Evolutionary conservation across 2,113 vertebrate genomes (phyloP), one percentile per base, ranked within the genome.

Genomic region (Tiliqua scincoides): DNA sequence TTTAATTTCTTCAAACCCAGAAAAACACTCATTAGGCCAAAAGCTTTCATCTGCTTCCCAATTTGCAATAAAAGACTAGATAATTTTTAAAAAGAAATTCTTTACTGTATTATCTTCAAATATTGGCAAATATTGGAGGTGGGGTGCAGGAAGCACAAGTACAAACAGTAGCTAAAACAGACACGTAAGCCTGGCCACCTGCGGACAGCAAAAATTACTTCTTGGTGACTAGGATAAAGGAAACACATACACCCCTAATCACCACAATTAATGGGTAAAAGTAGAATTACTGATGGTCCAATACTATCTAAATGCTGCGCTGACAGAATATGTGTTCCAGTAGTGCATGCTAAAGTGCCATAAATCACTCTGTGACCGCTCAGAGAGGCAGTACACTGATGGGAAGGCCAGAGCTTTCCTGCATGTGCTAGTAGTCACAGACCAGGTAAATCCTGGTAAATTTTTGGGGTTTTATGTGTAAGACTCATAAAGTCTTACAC

Each of bases 211-310:
- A 76, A 15, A 52, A 32, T 2, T 76, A 17, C 43, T 48, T 48
- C 4, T 48, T 48, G 43, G n/a, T n/a, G n/a, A n/a, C n/a, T n/a
- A n/a, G n/a, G n/a, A n/a, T n/a, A n/a, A n/a, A n/a, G n/a, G n/a
- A n/a, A n/a, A n/a, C n/a, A n/a, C n/a, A n/a, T 77, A 86, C 71
- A 84, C 54, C 86, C 79, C 81, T 11, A n/a, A 85, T 87, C 74
- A 78, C 70, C 37, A 72, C 27, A 76, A 15, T 20, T 15, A 76
- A 76, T 76, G 15, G 68, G 35, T 67, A 85, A 80, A 88, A 91
- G 71, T 78, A 79, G 91, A 88, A 32, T 73, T 73, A n/a, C n/a
- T n/a, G n/a, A n/a, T n/a, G n/a, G n/a, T n/a, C n/a, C n/a, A n/a
- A n/a, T n/a, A n/a, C n/a, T n/a, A n/a, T n/a, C n/a, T n/a, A n/a